Percentiles rank a stretch among this genome's conserved stretches.
Conservation (phyloP, 2,888 invertebrate genomes). For the Hypercompe scribonia region DNA sequence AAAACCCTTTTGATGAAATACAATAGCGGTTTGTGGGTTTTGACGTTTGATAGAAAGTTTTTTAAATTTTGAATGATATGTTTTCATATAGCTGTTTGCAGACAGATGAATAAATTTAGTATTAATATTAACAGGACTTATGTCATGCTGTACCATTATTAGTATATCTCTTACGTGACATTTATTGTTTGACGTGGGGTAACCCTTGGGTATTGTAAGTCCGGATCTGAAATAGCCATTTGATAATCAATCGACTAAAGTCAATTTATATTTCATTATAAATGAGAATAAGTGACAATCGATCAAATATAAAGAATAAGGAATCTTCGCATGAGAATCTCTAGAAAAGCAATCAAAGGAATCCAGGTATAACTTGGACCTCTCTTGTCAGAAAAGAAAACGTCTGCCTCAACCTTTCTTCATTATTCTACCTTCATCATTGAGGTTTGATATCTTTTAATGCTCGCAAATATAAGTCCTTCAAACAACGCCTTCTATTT, state of each 20-base stretch:
- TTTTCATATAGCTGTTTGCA: neutral
- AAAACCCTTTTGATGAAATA: slow-evolving; percentile 9
- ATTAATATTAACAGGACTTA: neutral
- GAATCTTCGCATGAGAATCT: neutral
- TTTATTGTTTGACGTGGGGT: neutral
- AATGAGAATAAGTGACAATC: neutral
- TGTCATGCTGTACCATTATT: too few species aligned
- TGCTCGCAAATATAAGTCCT: neutral
- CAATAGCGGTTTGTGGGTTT: neutral
- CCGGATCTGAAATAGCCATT: neutral
- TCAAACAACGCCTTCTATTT: neutral
- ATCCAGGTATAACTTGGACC: neutral
- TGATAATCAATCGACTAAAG: neutral
- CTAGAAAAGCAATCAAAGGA: neutral
- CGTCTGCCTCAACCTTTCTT: too few species aligned
- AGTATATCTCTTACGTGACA: neutral
- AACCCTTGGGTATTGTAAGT: neutral
- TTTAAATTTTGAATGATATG: neutral
- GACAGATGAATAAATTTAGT: neutral
- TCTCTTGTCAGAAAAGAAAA: neutral
- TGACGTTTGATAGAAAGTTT: neutral
- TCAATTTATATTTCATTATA: neutral
- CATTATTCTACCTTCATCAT: neutral
- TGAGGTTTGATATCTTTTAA: neutral
- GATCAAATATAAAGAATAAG: neutral